Evolutionary conservation across 2,113 vertebrate species (phyloP).

Genomic region (Triplophysa dalaica): DNA sequence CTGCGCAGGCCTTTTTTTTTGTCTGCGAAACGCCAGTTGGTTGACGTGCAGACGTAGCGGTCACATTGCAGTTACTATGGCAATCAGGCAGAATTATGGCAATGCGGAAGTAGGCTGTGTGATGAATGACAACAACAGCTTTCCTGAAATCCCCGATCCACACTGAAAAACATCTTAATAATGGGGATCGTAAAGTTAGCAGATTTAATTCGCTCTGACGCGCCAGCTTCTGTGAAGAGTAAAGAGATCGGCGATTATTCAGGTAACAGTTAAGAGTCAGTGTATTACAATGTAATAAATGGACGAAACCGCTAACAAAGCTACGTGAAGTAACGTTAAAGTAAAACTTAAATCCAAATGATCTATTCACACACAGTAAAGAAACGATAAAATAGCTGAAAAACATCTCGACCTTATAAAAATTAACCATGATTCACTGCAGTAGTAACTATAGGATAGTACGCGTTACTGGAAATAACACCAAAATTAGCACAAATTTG

Average conservation of each 20-base stretch:
- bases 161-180: neutral
- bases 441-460: too few relatives aligned
- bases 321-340: neutral
- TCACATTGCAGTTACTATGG: neutral
- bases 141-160: neutral
- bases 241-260: conserved; percentile 72
- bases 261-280: conserved; percentile 55
- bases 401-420: neutral
- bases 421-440: too few relatives aligned
- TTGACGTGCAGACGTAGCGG: too few relatives aligned
- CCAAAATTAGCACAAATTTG: too few relatives aligned
- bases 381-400: neutral
- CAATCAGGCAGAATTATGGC: neutral
- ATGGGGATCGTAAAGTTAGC: conserved; percentile 77
- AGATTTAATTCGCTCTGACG: conserved; percentile 68
- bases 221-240: conserved; percentile 59
- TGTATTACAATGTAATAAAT: neutral
- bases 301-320: too few relatives aligned
- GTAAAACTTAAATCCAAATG: neutral
- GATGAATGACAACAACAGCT: neutral
- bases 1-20: too few relatives aligned
- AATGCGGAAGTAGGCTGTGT: conserved; percentile 1
- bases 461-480: too few relatives aligned
- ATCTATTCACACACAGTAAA: neutral
- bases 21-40: too few relatives aligned